Percentiles rank a stretch among this genome's conserved stretches.
phyloP scores from a whole-genome alignment of 2,113 vertebrate genomes.

The Paraplagusia blochii region DNA sequence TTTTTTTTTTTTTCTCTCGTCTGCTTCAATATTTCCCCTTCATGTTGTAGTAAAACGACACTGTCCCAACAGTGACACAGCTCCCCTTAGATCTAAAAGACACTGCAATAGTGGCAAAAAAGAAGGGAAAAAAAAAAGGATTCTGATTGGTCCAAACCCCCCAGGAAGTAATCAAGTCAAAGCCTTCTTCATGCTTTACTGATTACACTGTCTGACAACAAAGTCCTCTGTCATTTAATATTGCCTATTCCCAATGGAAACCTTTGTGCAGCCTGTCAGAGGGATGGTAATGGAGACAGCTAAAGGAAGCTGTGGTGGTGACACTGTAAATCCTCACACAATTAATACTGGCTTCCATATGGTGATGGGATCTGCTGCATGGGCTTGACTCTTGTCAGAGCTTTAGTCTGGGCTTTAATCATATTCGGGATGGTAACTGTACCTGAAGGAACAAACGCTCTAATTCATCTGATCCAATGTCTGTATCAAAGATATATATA shows the following conservation, averaged over 20 bases:
- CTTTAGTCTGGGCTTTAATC: constrained; percentile 20
- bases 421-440: constrained; percentile 7
- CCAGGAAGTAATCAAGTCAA: constrained; percentile 63
- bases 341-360: constrained; percentile 58
- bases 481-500: too few relatives aligned
- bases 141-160: constrained; percentile 49
- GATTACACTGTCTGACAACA: constrained; percentile 55
- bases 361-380: constrained; percentile 14
- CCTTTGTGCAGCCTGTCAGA: constrained; percentile 25
- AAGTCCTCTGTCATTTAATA: constrained; percentile 29
- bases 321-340: constrained; percentile 55
- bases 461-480: too few relatives aligned
- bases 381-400: constrained; percentile 5
- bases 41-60: constrained; percentile 20
- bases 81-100: constrained; percentile 32
- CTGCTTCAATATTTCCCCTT: constrained; percentile 28
- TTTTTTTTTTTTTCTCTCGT: constrained; percentile 1
- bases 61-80: constrained; percentile 16
- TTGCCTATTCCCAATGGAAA: constrained; percentile 46
- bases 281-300: constrained; percentile 21
- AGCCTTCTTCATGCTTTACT: constrained; percentile 44
- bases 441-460: constrained; percentile 37
- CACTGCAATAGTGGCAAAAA: constrained; percentile 22
- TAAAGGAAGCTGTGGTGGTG: constrained; percentile 25
- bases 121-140: constrained; percentile 3